Percentiles rank a stretch among this genome's conserved stretches.
These are phyloP conservation scores for Calyptomena viridis DNA, from an alignment of 2,113 vertebrate species.

Conservation along the genomic window DNA sequence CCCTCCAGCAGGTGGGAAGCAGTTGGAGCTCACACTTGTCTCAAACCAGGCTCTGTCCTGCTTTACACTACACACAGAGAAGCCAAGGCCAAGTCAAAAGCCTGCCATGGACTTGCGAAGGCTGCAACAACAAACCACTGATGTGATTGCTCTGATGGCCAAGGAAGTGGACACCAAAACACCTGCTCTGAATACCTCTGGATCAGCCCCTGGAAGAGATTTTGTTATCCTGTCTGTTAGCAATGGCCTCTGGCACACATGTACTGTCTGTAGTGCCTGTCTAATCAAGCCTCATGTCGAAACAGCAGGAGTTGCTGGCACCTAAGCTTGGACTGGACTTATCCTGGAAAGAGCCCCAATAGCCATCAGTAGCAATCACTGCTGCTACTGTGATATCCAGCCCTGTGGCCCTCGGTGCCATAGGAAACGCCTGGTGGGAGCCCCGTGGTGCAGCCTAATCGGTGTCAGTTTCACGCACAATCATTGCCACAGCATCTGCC, in stretches of 20 bases:
- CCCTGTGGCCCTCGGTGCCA: background rate
- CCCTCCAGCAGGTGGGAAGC: background rate
- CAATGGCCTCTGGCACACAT: slow-evolving; percentile 15
- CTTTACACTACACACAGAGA: accelerated
- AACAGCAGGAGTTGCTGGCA: slow-evolving; percentile 56
- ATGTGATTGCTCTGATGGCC: background rate
- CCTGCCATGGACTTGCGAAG: background rate
- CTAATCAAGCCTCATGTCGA: slow-evolving; percentile 46
- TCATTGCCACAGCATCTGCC: background rate
- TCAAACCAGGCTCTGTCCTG: background rate
- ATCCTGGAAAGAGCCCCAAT: slow-evolving; percentile 37
- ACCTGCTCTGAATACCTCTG: background rate
- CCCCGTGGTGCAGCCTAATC: background rate
- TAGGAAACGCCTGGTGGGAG: background rate
- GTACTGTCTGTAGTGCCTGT: accelerated
- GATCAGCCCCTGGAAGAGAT: background rate
- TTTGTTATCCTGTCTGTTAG: background rate
- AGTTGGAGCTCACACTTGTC: background rate
- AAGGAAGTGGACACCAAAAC: background rate
- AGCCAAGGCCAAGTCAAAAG: background rate
- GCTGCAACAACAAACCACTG: background rate
- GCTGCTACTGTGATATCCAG: background rate
- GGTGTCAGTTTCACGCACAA: background rate
- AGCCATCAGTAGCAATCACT: slow-evolving; percentile 3
- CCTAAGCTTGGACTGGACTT: background rate